Conservation (phyloP, 37 sponge, comb jelly and placozoan species). For the Lycopodina hypogea region DNA sequence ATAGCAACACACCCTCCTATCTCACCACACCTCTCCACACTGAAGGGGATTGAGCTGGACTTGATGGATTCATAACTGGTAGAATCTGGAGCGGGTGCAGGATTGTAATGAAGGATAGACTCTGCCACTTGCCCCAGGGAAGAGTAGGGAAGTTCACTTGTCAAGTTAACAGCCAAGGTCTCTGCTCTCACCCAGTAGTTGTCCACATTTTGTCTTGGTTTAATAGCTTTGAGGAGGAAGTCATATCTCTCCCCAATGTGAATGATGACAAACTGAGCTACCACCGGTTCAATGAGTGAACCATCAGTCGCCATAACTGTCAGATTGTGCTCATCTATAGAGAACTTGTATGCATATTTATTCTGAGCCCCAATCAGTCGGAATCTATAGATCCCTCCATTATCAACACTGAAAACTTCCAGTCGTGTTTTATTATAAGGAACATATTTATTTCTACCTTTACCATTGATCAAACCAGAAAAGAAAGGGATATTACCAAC, state of each 20-base stretch:
- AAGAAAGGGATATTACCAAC: slow-evolving; percentile 50
- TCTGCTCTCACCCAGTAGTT: slow-evolving; percentile 63
- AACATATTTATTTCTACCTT: slow-evolving; percentile 41
- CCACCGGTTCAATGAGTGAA: slow-evolving; percentile 41
- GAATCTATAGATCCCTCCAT: slow-evolving; percentile 64
- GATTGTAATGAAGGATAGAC: slow-evolving; percentile 64
- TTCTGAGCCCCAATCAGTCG: slow-evolving; percentile 71
- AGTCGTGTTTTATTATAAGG: slow-evolving; percentile 34
- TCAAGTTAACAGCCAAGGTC: slow-evolving; percentile 51
- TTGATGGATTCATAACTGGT: slow-evolving; percentile 23
- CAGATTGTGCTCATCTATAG: slow-evolving; percentile 73
- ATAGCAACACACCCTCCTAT: slow-evolving; percentile 48
- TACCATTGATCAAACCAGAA: slow-evolving; percentile 76
- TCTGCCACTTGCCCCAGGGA: slow-evolving; percentile 34
- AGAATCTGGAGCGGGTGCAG: slow-evolving; percentile 1
- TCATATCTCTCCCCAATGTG: slow-evolving; percentile 85
- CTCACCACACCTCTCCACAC: not conserved
- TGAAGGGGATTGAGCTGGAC: slow-evolving; percentile 8
- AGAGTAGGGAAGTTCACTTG: slow-evolving; percentile 11
- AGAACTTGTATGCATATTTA: slow-evolving; percentile 53
- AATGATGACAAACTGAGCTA: slow-evolving; percentile 66
- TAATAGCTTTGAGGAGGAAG: slow-evolving; percentile 48
- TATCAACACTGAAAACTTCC: slow-evolving; percentile 39
- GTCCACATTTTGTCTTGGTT: slow-evolving; percentile 4
- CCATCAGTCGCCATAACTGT: slow-evolving; percentile 81